Conservation (phyloP, 2,113 vertebrate genomes). For the Thryonomys swinderianus region DNA sequence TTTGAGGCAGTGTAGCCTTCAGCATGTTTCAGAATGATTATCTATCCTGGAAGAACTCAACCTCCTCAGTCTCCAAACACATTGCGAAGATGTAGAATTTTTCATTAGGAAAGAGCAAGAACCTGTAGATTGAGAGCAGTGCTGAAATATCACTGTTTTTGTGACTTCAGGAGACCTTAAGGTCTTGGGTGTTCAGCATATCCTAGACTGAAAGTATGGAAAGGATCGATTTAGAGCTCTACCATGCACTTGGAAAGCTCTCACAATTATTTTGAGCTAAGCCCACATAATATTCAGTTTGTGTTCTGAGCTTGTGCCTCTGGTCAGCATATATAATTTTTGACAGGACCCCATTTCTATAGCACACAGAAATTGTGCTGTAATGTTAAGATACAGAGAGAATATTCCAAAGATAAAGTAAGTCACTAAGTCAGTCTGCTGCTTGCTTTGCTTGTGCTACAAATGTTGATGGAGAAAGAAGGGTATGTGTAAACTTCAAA, state of each 20-base stretch:
- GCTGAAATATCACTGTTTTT: neutral
- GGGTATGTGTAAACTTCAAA: neutral
- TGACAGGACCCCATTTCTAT: neutral
- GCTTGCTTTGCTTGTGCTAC: neutral
- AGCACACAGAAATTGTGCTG: neutral
- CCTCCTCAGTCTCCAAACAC: neutral
- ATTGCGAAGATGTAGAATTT: neutral
- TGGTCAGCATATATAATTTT: neutral
- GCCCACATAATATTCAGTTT: neutral
- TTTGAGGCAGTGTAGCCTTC: conserved; percentile 51
- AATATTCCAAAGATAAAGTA: neutral
- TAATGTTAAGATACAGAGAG: neutral
- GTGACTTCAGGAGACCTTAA: neutral
- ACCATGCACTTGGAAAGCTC: neutral
- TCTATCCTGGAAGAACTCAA: conserved; percentile 45
- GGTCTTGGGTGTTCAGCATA: neutral
- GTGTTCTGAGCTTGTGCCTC: neutral
- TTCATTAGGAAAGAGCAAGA: neutral
- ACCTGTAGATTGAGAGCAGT: neutral
- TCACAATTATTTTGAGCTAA: neutral
- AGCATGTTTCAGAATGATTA: conserved; percentile 24
- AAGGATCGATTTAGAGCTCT: neutral
- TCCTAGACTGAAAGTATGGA: neutral
- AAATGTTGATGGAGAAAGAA: neutral
- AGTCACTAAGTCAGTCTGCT: neutral